A percentile compares a stretch with the other conserved stretches of the same genome.
Evolutionary conservation across 1,140 invertebrate genomes (phyloP).

Genomic region (Centruroides sculpturatus): DNA sequence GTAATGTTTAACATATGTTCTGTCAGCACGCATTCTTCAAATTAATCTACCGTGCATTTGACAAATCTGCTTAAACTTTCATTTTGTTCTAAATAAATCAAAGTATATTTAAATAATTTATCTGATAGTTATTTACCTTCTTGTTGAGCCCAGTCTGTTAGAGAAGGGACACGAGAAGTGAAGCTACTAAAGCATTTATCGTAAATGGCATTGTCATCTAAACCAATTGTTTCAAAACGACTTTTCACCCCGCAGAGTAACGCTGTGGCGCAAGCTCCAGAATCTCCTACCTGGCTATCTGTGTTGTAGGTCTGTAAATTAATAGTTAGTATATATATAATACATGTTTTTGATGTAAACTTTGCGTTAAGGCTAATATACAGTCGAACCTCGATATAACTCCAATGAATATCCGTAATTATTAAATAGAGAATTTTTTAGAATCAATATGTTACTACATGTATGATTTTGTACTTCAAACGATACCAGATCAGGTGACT

Average conservation of each 20-base stretch:
- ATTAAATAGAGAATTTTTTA: too few species aligned
- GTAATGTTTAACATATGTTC: too few species aligned
- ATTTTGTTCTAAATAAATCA: background rate
- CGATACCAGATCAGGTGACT: too few species aligned
- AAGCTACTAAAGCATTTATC: constrained; percentile 47
- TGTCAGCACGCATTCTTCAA: too few species aligned
- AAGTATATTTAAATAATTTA: background rate
- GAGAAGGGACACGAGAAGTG: constrained; percentile 39
- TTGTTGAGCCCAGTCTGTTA: constrained; percentile 50
- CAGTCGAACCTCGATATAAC: too few species aligned
- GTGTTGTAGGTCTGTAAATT: constrained; percentile 64
- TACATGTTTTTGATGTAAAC: too few species aligned
- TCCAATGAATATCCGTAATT: too few species aligned
- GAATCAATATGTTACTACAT: too few species aligned
- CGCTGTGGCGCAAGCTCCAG: constrained; percentile 73
- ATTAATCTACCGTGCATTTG: background rate
- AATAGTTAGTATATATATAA: too few species aligned
- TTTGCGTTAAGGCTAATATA: too few species aligned
- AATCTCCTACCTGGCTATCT: constrained; percentile 76
- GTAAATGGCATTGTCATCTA: constrained; percentile 45
- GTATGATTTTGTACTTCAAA: too few species aligned
- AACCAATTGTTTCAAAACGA: constrained; percentile 60
- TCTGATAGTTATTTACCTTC: constrained; percentile 42
- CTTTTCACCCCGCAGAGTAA: constrained; percentile 70
- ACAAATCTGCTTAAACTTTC: constrained; percentile 21